A percentile compares a stretch with the other conserved stretches of the same genome.
Evolutionary conservation across 2,888 invertebrate species (phyloP).

Genomic region (Psylliodes chrysocephalus): DNA sequence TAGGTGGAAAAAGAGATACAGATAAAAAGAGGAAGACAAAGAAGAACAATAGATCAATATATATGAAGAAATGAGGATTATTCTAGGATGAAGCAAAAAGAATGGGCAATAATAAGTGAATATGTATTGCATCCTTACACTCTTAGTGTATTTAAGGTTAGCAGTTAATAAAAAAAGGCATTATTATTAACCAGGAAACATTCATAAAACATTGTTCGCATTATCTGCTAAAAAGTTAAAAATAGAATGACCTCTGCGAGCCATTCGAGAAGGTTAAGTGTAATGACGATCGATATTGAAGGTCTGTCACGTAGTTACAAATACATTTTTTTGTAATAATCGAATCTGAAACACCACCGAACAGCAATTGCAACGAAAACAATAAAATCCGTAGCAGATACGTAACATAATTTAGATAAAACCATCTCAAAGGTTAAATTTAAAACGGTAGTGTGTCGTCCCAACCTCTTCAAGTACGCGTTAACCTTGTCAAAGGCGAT

Average conservation of each 20-base stretch:
- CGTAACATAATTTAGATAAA: conserved; percentile 28
- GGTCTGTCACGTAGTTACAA: conserved; percentile 43
- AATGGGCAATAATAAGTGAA: too few relatives aligned
- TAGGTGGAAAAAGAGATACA: too few relatives aligned
- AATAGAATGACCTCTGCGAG: conserved; percentile 44
- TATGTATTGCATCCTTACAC: too few relatives aligned
- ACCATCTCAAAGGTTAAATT: conserved; percentile 34
- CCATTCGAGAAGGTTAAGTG: conserved; percentile 42
- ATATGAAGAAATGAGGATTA: too few relatives aligned
- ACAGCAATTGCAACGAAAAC: not conserved
- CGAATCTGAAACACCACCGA: not conserved
- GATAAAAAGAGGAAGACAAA: too few relatives aligned
- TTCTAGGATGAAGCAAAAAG: too few relatives aligned
- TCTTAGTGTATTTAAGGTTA: too few relatives aligned
- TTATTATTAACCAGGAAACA: too few relatives aligned
- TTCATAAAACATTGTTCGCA: conserved; percentile 35
- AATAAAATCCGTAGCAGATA: conserved; percentile 8
- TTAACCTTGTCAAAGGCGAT: conserved; percentile 45
- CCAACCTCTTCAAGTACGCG: conserved; percentile 48
- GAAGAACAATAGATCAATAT: too few relatives aligned
- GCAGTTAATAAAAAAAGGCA: too few relatives aligned
- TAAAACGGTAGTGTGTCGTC: conserved; percentile 43
- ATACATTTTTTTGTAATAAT: conserved; percentile 29
- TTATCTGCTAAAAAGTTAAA: conserved; percentile 47
- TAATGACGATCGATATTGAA: conserved; percentile 41